Evolutionary conservation across 2,888 invertebrate species (phyloP), one percentile per base, ranked within the genome.

Genomic region (Schrankia costaestrigalis): DNA sequence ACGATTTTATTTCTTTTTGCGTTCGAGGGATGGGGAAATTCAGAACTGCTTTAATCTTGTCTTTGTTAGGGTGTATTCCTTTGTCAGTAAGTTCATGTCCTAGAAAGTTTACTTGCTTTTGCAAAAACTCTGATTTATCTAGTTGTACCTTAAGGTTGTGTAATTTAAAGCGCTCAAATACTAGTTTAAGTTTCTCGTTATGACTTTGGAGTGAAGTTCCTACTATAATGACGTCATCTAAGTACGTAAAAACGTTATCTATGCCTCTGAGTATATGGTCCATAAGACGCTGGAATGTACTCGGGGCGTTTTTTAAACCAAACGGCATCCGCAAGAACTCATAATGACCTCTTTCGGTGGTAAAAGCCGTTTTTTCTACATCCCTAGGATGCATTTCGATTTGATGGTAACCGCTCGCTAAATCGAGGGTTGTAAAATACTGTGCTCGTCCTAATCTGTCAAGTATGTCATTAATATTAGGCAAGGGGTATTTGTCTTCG

Each of bases 401-500:
- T 36, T 53, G 49, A 15, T 51, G 45, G 7, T 45, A 46, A 0
- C 47, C 40, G 19, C 23, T 30, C 2, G 30, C 30, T 5, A 30
- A 8, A 9, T 30, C 30, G 1, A 30, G 5, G 3, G 30, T 30
- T 1, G 7, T 23, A 9, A 30, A 30, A 15, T 30, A 30, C 3
- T 1, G 5, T 9, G 13, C 3, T 28, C 35, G 11, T 2, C 53
- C 53, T 31, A 56, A 26, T 26, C 33, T 51, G 12, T 52, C 55
- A 18, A 54, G 50, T 9, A 48, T 4, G 11, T 51, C 41, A 1
- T 10, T 34, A 5, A 50, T 50, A 24, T 52, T 45, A 2, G 48
- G 48, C 11, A 56, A 11, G 0, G 52, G 51, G 9, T 50, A 54
- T 35, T 47, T 52, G 9, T 31, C 31, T 7, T 31, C 31, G 3